phyloP scores from a whole-genome alignment of 2,888 invertebrate species.

The Pseudolycoriella hygida region DNA sequence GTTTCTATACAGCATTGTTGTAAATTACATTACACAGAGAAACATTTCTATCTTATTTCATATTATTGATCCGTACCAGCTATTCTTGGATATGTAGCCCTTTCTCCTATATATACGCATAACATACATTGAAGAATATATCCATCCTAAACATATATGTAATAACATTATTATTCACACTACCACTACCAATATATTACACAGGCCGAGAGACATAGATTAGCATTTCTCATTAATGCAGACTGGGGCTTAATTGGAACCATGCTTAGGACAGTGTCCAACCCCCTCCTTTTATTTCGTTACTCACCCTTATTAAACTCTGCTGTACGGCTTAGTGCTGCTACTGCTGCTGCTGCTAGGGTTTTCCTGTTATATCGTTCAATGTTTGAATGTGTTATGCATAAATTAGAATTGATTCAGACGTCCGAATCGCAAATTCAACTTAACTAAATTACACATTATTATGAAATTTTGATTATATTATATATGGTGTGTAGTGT shows the following conservation, averaged over 20 bases:
- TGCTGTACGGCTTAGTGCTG: neutral
- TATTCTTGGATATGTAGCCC: slow-evolving; percentile 2
- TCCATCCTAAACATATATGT: neutral
- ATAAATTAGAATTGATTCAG: slow-evolving; percentile 19
- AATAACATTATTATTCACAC: slow-evolving; percentile 3
- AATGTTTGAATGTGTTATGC: slow-evolving; percentile 19
- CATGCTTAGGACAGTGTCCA: slow-evolving; percentile 7
- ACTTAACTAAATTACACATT: slow-evolving; percentile 7
- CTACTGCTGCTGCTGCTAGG: neutral
- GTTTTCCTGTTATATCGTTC: slow-evolving; percentile 13
- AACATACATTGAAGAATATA: neutral
- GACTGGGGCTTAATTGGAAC: slow-evolving; percentile 16
- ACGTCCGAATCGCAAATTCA: slow-evolving; percentile 17
- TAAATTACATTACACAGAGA: slow-evolving; percentile 2
- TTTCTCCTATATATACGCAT: neutral
- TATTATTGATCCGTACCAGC: neutral
- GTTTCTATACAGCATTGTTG: slow-evolving; percentile 1
- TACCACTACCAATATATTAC: slow-evolving; percentile 1
- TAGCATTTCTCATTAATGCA: slow-evolving; percentile 18
- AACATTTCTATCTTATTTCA: slow-evolving; percentile 3
- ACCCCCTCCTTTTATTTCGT: neutral
- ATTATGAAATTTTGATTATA: slow-evolving; percentile 5
- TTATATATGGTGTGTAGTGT: neutral
- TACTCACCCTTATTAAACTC: slow-evolving; percentile 2
- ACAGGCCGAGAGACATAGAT: slow-evolving; percentile 13